These are phyloP conservation scores for Lucilia sericata DNA, from an alignment of 1,140 invertebrate genomes.

Conservation along the genomic window DNA sequence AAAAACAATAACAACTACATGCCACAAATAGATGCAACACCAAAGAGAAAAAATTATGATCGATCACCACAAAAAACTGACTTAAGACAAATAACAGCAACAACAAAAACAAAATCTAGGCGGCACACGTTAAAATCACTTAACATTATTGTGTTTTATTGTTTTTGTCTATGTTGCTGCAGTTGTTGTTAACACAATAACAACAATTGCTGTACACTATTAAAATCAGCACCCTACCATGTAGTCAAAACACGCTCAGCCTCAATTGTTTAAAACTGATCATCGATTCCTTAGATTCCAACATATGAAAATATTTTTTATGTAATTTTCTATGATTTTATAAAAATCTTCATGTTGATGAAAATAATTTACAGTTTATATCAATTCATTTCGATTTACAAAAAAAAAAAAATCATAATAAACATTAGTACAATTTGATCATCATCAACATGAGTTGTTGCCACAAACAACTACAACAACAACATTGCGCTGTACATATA, in stretches of 20 bases:
- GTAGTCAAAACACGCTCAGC: background rate
- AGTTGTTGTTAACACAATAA: background rate
- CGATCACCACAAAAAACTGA: conserved; percentile 28
- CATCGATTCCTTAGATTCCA: background rate
- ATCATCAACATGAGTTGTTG: background rate
- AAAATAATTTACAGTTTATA: background rate
- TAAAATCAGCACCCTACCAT: background rate
- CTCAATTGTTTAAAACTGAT: background rate
- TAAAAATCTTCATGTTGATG: background rate
- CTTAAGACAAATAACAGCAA: background rate
- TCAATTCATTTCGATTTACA: background rate
- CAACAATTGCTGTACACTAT: background rate
- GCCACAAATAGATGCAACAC: background rate
- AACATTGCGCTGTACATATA: background rate
- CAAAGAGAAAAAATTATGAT: conserved; percentile 31
- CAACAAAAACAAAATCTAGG: background rate
- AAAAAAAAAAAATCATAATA: background rate
- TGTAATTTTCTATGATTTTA: background rate
- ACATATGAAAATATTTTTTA: background rate
- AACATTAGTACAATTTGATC: background rate
- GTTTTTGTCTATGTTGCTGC: background rate
- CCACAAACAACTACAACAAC: background rate
- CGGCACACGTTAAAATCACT: conserved; percentile 42
- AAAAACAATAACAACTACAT: background rate
- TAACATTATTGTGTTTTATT: conserved; percentile 15